Base-by-base conservation (phyloP, 2,797 vertebrate genomes). In the Peromyscus nudipes region DNA sequence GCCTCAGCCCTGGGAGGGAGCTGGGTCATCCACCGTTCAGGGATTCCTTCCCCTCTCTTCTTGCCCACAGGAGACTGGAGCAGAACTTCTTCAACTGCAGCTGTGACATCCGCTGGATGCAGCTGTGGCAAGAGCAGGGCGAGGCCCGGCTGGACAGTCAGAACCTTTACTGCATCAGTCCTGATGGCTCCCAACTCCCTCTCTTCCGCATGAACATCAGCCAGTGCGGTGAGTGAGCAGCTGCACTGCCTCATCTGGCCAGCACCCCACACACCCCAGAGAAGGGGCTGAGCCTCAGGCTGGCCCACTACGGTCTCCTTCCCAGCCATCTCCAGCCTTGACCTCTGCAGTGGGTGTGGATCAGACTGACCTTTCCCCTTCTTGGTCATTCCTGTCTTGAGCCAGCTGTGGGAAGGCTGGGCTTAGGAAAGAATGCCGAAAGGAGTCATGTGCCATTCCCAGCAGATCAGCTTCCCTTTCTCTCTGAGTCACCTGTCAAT, bases 31-130 rank as follows among this genome's bases (percentile, higher is more conserved):
- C 43, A 49, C 1, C 10, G 89, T 84, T 97, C 96, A 97, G 97
- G 96, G 89, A 64, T 60, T 96, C 95, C 82, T 98, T 90, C 90
- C 49, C 52, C 65, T 97, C 60, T 96, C 96, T 96, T 82, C 95
- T 93, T 46, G 43, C 93, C 93, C 0, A 0, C 96, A 99, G 99
- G 99, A 99, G 98, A 95, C 97, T 99, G 98, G 99, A 99, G 89
- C 99, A 99, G 69, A 99, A 99, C 96, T 98, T 99, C 93, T 99
- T 99, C 81, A 99, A 99, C 98, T 99, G 99, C 79, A 99, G 99
- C 98, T 99, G 99, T 0, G 99, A 99, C 94, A 99, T 99, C 97
- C 99, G 99, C 97, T 99, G 99, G 99, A 99, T 99, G 98, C 99
- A 99, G 99, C 99, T 99, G 97, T 99, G 99, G 99, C 99, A 99